Evolutionary conservation across 2,888 invertebrate genomes (phyloP).

Genomic region (Sinohyriopsis cumingii): DNA sequence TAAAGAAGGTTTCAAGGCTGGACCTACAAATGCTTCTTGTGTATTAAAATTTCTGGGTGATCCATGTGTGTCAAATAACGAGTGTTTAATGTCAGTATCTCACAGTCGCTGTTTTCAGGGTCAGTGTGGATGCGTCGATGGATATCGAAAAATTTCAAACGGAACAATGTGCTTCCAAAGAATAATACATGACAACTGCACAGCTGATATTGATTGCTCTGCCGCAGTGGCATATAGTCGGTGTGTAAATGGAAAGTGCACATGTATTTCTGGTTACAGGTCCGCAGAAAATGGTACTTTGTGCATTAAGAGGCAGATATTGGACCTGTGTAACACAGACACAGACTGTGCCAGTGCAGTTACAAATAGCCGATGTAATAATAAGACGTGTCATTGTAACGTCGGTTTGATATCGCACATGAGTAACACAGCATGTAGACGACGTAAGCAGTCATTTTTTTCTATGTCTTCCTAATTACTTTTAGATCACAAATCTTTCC

Average conservation of each 20-base stretch:
- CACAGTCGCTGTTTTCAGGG: constrained; percentile 19
- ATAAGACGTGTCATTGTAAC: constrained; percentile 20
- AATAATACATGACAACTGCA: constrained; percentile 40
- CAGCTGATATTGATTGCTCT: constrained; percentile 30
- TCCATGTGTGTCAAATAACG: constrained; percentile 17
- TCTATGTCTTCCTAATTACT: too few relatives aligned
- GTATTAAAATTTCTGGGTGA: constrained; percentile 23
- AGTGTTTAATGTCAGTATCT: constrained; percentile 25
- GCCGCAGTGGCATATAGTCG: constrained; percentile 35
- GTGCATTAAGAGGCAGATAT: constrained; percentile 35
- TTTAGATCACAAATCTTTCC: too few relatives aligned
- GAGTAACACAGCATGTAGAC: constrained; percentile 25
- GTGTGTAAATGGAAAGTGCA: constrained; percentile 32
- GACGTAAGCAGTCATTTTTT: constrained; percentile 17
- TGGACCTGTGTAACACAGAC: constrained; percentile 26
- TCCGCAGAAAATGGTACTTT: constrained; percentile 22
- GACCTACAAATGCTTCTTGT: constrained; percentile 12
- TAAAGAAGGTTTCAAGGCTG: constrained; percentile 21
- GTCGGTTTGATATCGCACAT: constrained; percentile 27
- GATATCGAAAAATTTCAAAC: constrained; percentile 16
- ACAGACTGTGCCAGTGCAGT: constrained; percentile 31
- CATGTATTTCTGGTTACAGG: constrained; percentile 38
- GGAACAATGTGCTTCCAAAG: constrained; percentile 16
- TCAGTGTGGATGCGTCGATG: constrained; percentile 20
- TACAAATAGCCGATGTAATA: constrained; percentile 14